Percentiles rank a stretch among this genome's conserved stretches.
Conservation (phyloP, 2,888 invertebrate genomes). For the Heteromurus nitidus region DNA sequence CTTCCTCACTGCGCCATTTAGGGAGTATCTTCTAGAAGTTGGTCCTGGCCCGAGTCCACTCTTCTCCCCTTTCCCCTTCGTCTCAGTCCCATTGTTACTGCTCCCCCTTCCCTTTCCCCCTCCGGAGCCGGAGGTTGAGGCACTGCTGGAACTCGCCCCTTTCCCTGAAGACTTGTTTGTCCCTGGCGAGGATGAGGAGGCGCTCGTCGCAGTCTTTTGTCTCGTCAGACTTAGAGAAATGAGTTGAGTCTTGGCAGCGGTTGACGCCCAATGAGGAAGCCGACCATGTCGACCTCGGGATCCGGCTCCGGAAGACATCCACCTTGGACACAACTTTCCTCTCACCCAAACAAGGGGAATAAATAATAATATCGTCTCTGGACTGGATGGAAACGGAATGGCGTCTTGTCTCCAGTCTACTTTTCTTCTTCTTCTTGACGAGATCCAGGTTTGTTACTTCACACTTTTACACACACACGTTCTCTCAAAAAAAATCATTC, state of each 20-base stretch:
- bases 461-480: too few relatives aligned
- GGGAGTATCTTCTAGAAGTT: not conserved
- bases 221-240: not conserved
- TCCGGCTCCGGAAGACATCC: conserved; percentile 57
- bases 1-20: not conserved
- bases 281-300: conserved; percentile 48
- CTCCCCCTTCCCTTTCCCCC: not conserved
- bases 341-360: too few relatives aligned
- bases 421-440: too few relatives aligned
- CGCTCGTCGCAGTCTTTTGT: conserved; percentile 40
- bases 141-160: not conserved
- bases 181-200: too few relatives aligned
- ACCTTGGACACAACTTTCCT: conserved; percentile 23
- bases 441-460: not conserved
- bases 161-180: not conserved
- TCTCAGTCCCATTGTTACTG: not conserved
- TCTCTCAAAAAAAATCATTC: too few relatives aligned
- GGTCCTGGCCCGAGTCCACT: not conserved
- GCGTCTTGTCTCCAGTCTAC: too few relatives aligned
- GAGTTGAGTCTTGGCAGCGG: conserved; percentile 28
- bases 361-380: too few relatives aligned
- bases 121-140: not conserved
- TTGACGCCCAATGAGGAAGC: conserved; percentile 30
- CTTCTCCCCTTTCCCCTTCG: not conserved
- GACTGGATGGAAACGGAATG: too few relatives aligned